Percentiles rank a stretch among this genome's conserved stretches.
Conservation (phyloP, 2,888 invertebrate species). For the Hydraecia micacea region DNA sequence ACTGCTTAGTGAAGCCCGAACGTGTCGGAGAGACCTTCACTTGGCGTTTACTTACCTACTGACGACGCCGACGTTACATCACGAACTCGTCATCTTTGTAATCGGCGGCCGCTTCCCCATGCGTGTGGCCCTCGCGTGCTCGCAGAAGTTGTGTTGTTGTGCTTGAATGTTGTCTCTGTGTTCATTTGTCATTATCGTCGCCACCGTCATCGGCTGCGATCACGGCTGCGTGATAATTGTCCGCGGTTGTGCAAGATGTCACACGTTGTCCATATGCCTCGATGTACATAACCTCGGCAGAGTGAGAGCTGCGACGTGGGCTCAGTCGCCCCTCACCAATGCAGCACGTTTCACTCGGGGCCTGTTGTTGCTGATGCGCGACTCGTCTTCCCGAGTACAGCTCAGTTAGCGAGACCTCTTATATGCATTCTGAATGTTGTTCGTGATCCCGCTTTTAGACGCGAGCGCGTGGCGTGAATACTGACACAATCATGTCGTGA, state of each 20-base stretch:
- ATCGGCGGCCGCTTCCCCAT: background rate
- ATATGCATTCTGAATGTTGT: constrained; percentile 13
- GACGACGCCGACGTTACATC: constrained; percentile 50
- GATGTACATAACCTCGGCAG: background rate
- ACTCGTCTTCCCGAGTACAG: background rate
- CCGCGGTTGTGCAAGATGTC: too few relatives aligned
- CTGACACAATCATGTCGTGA: background rate
- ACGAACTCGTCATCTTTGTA: constrained; percentile 18
- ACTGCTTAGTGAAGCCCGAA: constrained; percentile 26
- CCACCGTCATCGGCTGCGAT: too few relatives aligned
- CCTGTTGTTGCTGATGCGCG: background rate
- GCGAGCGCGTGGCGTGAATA: constrained; percentile 5
- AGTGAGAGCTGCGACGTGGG: background rate
- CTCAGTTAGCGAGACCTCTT: background rate
- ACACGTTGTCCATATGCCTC: background rate
- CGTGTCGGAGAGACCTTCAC: constrained; percentile 46
- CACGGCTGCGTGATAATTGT: too few relatives aligned
- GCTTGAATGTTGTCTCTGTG: constrained; percentile 5
- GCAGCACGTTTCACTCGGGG: background rate
- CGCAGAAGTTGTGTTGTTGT: background rate
- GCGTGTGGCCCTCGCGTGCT: constrained; percentile 3
- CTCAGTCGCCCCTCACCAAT: too few relatives aligned
- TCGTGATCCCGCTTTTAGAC: constrained; percentile 3
- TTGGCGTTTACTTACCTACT: constrained; percentile 29
- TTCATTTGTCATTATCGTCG: too few relatives aligned